Evolutionary conservation across 2,797 vertebrate species (phyloP), one percentile per base, ranked within the genome.

Genomic region (Takifugu ocellatus): DNA sequence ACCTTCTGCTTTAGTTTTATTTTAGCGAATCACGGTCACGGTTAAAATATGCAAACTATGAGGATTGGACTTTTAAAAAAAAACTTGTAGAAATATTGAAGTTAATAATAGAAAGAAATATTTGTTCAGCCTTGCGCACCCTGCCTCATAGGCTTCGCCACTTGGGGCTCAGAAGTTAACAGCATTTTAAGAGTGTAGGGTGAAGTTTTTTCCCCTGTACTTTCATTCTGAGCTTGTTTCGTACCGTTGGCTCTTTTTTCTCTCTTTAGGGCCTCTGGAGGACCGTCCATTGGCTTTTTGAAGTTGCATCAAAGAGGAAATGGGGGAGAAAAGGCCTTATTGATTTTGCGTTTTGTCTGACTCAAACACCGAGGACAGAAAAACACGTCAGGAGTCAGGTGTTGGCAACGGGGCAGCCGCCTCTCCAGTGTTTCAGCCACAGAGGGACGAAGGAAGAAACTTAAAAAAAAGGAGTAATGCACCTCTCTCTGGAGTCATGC

Each of bases 321-420:
- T 84, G 79, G 89, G 79, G 86, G 83, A 79, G 83, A 78, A 88
- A 91, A 91, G 81, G 86, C 83, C 76, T 87, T 91, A 92, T 93
- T 89, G 91, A 92, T 92, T 91, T 91, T 91, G 84, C 88, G 87
- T 92, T 93, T 93, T 92, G 92, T 93, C 90, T 86, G 88, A 90
- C 88, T 91, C 85, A 80, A 89, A 90, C 85, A 83, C 73, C 60
- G 77, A 88, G 88, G 86, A 91, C 86, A 89, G 87, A 88, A 82
- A 90, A 87, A 87, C 86, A 84, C 80, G 70, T 81, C 73, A 81
- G 84, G 76, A 88, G 83, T 74, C 59, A 83, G 84, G 85, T 84
- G 78, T 79, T 80, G 76, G 70, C 79, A 79, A 70, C 66, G 65
- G 73, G 74, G 76, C 77, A 72, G 72, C 65, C 61, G 54, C 5